Evolutionary conservation across 2,113 vertebrate species (phyloP).

Genomic region (Gila orcuttii): DNA sequence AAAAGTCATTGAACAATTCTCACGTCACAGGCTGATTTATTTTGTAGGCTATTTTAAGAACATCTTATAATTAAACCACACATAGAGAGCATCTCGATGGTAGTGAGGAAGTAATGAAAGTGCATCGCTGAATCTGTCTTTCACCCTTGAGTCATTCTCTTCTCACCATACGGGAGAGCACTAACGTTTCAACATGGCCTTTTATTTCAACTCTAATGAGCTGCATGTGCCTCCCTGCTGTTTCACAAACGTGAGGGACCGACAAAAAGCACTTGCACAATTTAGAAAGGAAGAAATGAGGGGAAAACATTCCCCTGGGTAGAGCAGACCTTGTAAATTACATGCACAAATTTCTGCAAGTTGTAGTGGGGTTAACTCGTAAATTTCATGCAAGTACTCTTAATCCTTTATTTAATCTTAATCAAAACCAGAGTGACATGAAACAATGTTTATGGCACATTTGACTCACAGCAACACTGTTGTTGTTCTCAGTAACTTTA

Average conservation of each 20-base stretch:
- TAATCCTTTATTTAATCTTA: conserved; percentile 56
- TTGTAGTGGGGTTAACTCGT: conserved; percentile 5
- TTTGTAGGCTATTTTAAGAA: neutral
- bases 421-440: conserved; percentile 47
- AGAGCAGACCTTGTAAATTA: conserved; percentile 23
- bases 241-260: conserved; percentile 1
- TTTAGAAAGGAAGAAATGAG: neutral
- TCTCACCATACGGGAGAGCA: conserved; percentile 2
- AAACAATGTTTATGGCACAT: conserved; percentile 45
- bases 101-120: neutral
- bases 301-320: neutral
- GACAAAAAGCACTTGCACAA: conserved; percentile 1
- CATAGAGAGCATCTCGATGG: neutral
- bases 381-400: conserved; percentile 40
- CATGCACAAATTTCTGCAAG: neutral
- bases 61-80: neutral
- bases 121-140: neutral
- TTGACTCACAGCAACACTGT: neutral
- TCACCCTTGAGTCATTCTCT: conserved; percentile 19
- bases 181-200: neutral
- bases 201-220: conserved; percentile 37
- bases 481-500: neutral
- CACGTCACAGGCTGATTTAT: neutral
- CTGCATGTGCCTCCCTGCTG: conserved; percentile 31
- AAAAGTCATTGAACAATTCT: neutral